phyloP scores from a whole-genome alignment of 2,888 invertebrate genomes.

The Andricus quercusramuli region DNA sequence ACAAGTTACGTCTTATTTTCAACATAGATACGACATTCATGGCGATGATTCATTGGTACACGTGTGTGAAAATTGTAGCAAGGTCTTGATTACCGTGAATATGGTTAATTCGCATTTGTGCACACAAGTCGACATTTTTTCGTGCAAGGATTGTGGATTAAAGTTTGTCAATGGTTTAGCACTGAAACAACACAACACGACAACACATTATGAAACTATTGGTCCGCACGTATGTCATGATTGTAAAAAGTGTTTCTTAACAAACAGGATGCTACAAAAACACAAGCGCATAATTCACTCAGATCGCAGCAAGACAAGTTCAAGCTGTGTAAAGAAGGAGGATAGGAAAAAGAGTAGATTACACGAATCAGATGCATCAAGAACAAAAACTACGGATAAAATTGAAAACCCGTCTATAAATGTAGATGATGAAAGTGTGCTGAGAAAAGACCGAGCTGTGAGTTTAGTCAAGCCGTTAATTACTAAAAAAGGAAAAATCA shows the following conservation, averaged over 20 bases:
- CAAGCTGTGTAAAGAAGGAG: too few relatives aligned
- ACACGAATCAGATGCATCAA: too few relatives aligned
- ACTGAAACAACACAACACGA: slow-evolving; percentile 42
- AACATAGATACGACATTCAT: slow-evolving; percentile 6
- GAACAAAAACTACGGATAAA: too few relatives aligned
- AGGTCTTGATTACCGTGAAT: slow-evolving; percentile 18
- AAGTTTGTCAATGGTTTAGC: not conserved
- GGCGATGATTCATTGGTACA: not conserved
- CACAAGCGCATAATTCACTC: slow-evolving; percentile 49
- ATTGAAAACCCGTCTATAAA: not conserved
- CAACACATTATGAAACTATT: slow-evolving; percentile 54
- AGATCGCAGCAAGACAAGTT: not conserved
- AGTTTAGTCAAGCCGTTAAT: not conserved
- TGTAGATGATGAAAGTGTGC: not conserved
- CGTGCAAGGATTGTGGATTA: slow-evolving; percentile 42
- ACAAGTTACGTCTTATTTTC: not conserved
- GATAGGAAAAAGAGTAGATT: too few relatives aligned
- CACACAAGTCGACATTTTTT: slow-evolving; percentile 17
- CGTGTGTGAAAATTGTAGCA: slow-evolving; percentile 34
- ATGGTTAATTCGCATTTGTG: slow-evolving; percentile 47
- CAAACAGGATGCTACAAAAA: slow-evolving; percentile 56
- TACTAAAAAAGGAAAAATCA: not conserved
- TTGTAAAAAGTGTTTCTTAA: slow-evolving; percentile 60
- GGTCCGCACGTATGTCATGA: slow-evolving; percentile 53
- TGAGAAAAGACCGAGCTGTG: not conserved